Evolutionary conservation across 2,888 invertebrate genomes (phyloP), one percentile per base, ranked within the genome.

Genomic region (Leuctra nigra): DNA sequence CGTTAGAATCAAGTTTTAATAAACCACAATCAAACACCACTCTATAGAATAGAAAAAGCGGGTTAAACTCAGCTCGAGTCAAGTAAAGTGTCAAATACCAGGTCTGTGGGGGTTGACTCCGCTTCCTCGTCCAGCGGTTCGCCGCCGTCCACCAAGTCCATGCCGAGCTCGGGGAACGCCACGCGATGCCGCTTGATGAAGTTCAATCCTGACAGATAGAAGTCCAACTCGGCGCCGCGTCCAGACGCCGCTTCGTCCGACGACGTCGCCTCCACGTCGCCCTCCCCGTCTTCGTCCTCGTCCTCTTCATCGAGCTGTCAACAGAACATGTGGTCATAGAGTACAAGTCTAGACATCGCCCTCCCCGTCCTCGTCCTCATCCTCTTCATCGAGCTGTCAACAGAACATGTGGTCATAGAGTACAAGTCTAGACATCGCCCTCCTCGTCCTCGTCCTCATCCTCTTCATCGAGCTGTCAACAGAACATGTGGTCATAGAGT

Each of bases 131-230:
- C 57, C 7, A 14, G 16, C 13, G 9, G 35, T 9, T 46, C 57
- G 18, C 16, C 33, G 39, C 59, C 59, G 66, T 82, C 82, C 53
- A 84, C 73, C 60, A 84, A 79, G 67, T 85, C 84, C 61, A 81
- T 79, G 47, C 84, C 85, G 55, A 80, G 79, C 68, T 85, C 85
- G 0, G 85, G 84, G 72, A 85, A 84, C 24, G 83, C 82, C 41
- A 82, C 82, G 23, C 80, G 74, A 54, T 69, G 64, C 4, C 59
- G 58, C 23, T 63, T 60, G 14, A 63, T 61, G 52, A 64, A 63
- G 24, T 63, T 64, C 18, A 65, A 57, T 14, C 61, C 63, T 4
- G 64, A 64, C 46, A 66, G 57, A 47, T 63, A 64, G 47, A 58
- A 61, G 47, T 61, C 61, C 16, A 61, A 55, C 47, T 61, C 61